A percentile compares a stretch with the other conserved stretches of the same genome.
Evolutionary conservation across 2,113 vertebrate species (phyloP).

Genomic region (Siniperca chuatsi): DNA sequence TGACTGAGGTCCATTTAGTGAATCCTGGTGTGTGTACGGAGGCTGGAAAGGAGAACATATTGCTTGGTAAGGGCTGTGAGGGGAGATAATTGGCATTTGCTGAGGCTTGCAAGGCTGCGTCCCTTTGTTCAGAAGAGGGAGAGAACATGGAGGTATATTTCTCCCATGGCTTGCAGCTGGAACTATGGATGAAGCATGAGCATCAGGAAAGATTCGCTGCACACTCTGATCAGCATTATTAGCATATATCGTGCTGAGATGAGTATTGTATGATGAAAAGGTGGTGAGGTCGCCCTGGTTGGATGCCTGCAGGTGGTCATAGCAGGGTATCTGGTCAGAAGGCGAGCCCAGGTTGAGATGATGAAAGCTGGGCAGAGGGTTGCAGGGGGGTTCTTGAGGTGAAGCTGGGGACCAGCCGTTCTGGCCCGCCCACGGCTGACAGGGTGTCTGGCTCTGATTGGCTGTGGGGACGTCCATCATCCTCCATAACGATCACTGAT

Average conservation of each 20-base stretch:
- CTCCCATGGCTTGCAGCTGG: not conserved
- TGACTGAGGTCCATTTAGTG: slow-evolving; percentile 44
- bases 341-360: slow-evolving; percentile 45
- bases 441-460: slow-evolving; percentile 65
- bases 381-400: slow-evolving; percentile 22
- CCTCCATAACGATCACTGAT: slow-evolving; percentile 44
- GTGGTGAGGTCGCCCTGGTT: not conserved
- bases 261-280: not conserved
- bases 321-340: slow-evolving; percentile 34
- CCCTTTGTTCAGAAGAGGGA: slow-evolving; percentile 14
- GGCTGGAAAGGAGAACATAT: slow-evolving; percentile 13
- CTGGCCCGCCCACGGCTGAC: slow-evolving; percentile 68
- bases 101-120: not conserved
- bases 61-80: slow-evolving; percentile 27
- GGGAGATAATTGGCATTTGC: slow-evolving; percentile 12
- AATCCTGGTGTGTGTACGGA: slow-evolving; percentile 22
- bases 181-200: not conserved
- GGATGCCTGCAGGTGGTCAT: slow-evolving; percentile 17
- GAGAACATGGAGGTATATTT: slow-evolving; percentile 44
- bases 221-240: not conserved
- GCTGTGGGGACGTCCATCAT: slow-evolving; percentile 76
- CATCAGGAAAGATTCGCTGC: not conserved
- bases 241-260: not conserved
- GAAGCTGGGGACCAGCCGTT: slow-evolving; percentile 60
- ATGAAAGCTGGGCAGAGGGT: slow-evolving; percentile 59